These are phyloP conservation scores for Ellobius talpinus DNA, from an alignment of 2,113 vertebrate species.

Conservation along the genomic window DNA sequence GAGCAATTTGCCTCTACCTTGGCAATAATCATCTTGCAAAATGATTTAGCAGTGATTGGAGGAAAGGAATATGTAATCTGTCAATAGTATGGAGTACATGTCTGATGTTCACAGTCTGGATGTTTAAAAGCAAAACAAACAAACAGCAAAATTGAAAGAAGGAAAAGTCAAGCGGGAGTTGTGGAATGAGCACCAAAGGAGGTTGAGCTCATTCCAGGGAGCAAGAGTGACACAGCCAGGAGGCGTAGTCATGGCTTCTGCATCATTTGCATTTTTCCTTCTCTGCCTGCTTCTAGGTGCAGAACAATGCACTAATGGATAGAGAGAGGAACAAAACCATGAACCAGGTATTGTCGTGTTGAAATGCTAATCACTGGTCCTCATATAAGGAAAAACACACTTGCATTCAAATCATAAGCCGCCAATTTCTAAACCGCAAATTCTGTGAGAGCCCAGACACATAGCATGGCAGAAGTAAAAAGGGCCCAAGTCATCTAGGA, in stretches of 20 bases:
- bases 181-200: no score
- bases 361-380: neutral
- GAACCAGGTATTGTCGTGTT: neutral
- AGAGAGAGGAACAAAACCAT: neutral
- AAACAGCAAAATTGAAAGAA: neutral
- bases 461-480: neutral
- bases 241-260: neutral
- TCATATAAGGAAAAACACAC: neutral
- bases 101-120: neutral
- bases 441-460: neutral
- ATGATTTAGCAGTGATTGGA: neutral
- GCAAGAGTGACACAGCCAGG: neutral
- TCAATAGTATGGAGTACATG: neutral
- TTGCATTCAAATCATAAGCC: conserved; percentile 27
- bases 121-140: neutral
- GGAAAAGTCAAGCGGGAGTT: neutral
- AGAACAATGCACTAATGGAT: neutral
- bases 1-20: neutral
- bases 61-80: neutral
- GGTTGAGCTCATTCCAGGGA: neutral
- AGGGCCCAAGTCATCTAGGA: neutral
- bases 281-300: neutral
- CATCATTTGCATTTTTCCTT: neutral
- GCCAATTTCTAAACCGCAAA: neutral
- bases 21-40: neutral